Base-by-base conservation (phyloP, 2,113 vertebrate species). In the Enhydra lutris region DNA sequence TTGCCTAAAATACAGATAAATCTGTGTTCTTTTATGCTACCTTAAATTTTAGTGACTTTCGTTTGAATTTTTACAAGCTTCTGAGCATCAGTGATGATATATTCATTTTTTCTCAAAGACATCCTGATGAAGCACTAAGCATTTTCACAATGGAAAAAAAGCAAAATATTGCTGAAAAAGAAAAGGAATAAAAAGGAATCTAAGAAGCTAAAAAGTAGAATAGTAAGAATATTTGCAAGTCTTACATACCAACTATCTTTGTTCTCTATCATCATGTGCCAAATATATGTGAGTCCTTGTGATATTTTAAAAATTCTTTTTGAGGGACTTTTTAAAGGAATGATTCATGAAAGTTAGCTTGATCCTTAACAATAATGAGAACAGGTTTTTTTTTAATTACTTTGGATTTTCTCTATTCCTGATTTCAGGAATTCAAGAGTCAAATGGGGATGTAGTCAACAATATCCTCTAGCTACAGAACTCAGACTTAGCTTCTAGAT, bases 141-240 rank as follows among this genome's bases (percentile, higher is more conserved):
- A 97, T 85, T 91, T 89, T 95, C 36, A 91, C 47, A 83, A 88
- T 84, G 94, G 57, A 94, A 97, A 97, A 95, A 95, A 94, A 87
- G 95, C 84, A 12, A 88, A 97, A 18, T 61, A 78, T 13, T 96
- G 14, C 85, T 95, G 71, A 95, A 97, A 97, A 91, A 92, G 7
- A 93, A 97, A 87, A 95, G 39, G 96, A 97, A 96, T 39, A 85
- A 89, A 97, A 98, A 95, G 10, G 97, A 97, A 96, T 31, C 24
- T 55, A 95, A 95, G 47, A 98, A 67, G 55, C 74, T 88, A 93
- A 96, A 97, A 97, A 94, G 31, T 67, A 97, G 45, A 97, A 21
- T 89, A 59, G 52, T 89, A 97, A 94, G 85, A 94, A 69, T 91
- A 91, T 89, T 89, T 94, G 13, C 52, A 97, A 93, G 55, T 96